Evolutionary conservation across 1,140 invertebrate species (phyloP).

Genomic region (Drosophila lowei): DNA sequence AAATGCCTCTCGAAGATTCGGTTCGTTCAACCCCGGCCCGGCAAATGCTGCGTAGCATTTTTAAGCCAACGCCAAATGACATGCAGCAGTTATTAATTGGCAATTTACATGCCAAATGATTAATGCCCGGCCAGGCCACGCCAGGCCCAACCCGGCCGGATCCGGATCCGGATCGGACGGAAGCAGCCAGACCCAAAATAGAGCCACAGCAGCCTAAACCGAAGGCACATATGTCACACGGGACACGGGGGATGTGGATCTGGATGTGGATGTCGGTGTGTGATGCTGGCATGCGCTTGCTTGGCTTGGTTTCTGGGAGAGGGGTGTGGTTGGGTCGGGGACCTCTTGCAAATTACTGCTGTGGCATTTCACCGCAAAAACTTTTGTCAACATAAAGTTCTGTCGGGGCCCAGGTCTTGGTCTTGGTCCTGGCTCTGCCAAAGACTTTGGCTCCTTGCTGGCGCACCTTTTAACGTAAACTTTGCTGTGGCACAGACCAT

Average conservation of each 20-base stretch:
- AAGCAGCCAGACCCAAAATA: conserved; percentile 65
- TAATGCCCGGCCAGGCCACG: conserved; percentile 57
- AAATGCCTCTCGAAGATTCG: conserved; percentile 35
- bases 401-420: conserved; percentile 18
- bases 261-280: neutral
- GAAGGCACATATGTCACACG: conserved; percentile 67
- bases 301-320: too few species aligned
- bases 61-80: conserved; percentile 74
- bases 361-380: conserved; percentile 80
- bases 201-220: conserved; percentile 67
- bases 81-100: conserved; percentile 82
- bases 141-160: too few species aligned
- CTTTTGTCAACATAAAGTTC: conserved; percentile 81
- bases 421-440: neutral
- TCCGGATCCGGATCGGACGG: conserved; percentile 14
- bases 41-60: conserved; percentile 64
- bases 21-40: conserved; percentile 49
- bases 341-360: conserved; percentile 77
- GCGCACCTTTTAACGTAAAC: conserved; percentile 66
- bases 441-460: conserved; percentile 41
- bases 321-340: conserved; percentile 5
- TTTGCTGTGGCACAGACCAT: conserved; percentile 38
- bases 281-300: too few species aligned
- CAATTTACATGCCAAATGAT: conserved; percentile 82
- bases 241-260: conserved; percentile 2